Evolutionary conservation across 1,140 invertebrate genomes (phyloP).

Genomic region (Neodiprion virginianus): DNA sequence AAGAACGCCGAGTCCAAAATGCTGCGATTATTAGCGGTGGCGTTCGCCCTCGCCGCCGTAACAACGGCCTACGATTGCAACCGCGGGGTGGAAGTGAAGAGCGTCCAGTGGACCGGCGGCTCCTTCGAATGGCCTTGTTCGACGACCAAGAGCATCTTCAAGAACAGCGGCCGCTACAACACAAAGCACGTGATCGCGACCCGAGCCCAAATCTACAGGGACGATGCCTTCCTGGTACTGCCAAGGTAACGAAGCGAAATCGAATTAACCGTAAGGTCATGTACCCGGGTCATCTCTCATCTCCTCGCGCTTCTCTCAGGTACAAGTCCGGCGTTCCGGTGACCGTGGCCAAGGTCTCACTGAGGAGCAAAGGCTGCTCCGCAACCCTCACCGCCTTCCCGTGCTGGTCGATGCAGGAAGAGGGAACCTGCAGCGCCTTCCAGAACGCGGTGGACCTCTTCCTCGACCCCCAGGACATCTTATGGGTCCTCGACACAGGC

Average conservation of each 20-base stretch:
- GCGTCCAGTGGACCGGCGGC: slow-evolving; percentile 56
- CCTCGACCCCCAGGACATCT: slow-evolving; percentile 61
- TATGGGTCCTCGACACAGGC: slow-evolving; percentile 70
- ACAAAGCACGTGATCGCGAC: slow-evolving; percentile 68
- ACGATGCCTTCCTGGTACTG: slow-evolving; percentile 63
- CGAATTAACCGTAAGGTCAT: not conserved
- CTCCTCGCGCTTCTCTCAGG: slow-evolving; percentile 22
- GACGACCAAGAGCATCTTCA: slow-evolving; percentile 62
- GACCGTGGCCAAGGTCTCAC: slow-evolving; percentile 61
- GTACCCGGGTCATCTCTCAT: not conserved
- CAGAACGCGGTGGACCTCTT: slow-evolving; percentile 69
- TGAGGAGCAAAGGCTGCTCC: slow-evolving; percentile 54
- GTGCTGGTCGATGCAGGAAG: slow-evolving; percentile 67
- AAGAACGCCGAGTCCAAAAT: not conserved
- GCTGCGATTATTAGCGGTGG: slow-evolving; percentile 15
- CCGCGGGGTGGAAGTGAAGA: not conserved
- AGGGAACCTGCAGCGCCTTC: slow-evolving; percentile 64
- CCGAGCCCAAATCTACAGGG: slow-evolving; percentile 62
- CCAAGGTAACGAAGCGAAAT: slow-evolving; percentile 56
- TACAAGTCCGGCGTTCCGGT: slow-evolving; percentile 62
- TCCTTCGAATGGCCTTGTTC: slow-evolving; percentile 64
- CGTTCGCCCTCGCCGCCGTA: slow-evolving; percentile 21
- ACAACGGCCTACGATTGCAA: not conserved
- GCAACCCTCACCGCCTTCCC: slow-evolving; percentile 63
- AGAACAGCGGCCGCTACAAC: slow-evolving; percentile 62